Base-by-base conservation (phyloP, 1,140 invertebrate species). In the Goniozus legneri region DNA sequence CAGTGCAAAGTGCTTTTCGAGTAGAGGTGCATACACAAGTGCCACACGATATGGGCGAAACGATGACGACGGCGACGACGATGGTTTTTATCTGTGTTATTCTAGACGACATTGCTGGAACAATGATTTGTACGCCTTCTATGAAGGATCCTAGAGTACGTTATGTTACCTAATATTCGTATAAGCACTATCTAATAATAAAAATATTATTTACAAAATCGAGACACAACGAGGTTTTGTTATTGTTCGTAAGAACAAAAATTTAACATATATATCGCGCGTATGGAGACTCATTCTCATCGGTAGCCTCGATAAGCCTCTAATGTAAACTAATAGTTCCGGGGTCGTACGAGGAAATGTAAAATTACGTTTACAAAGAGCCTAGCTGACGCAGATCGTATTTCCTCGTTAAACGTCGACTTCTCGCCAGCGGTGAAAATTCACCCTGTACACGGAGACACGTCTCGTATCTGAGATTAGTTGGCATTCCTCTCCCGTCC, bases 111-210 rank as follows among this genome's bases (percentile, higher is more conserved):
- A 72, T 72, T 72, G 68, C 68, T 72, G 68, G 68, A 72, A 72
- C 69, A 72, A 72, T 72, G 69, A 71, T 69, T 72, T 69, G 65
- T 72, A 72, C 68, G 56, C 67, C 67, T 72, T 71, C 69, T 69
- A 71, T 71, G 68, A 72, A 72, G 65, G 68, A 71, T 60, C 58
- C 58, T 72, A 70, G 67, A 67, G 56, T 65, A 71, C 62, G 60
- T 70, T 69, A 71, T 68, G 69, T 72, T 69, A 72, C 60, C 65
- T 71, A 66, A 69, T 71, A 72, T 60, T 59, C 61, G 54, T 72
- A 72, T 71, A 65, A 64, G 61, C 60, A 69, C 69, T 66, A 72
- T 69, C 65, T 71, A 71, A 72, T n/a, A n/a, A n/a, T 72, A 72
- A 72, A 72, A 72, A 72, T 61, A 71, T 65, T 67, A 67, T 72